Evolutionary conservation across 1,140 invertebrate genomes (phyloP), one percentile per base, ranked within the genome.

Genomic region (Dendroctonus valens): DNA sequence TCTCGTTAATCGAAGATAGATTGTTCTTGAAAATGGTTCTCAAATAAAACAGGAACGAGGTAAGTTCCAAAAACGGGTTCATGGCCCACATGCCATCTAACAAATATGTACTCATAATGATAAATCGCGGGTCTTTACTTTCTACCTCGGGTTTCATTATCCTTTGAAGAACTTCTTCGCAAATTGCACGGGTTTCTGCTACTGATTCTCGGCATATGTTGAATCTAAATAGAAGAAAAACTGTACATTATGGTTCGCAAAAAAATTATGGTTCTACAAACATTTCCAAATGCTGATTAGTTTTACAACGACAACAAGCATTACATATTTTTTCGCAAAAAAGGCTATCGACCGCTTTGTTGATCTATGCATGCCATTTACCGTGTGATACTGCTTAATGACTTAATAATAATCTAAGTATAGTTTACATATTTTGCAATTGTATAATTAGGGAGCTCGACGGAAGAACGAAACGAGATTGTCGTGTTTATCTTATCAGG

Each of bases 191-290:
- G 2, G 76, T 78, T 72, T 79, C 77, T 52, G 71, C 68, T 5
- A 77, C 62, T 7, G 74, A 74, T 51, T 73, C 73, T 44, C 74
- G 62, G 55, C 76, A 78, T 12, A 79, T 72, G 57, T 78, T 78
- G 59, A 74, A 78, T 41, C 76, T 77, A 40, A 48, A 77, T 74
- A 37, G 12, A 57, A 37, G 6, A 57, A 40, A 57, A 9, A 57
- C 7, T 1, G 26, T 60, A n/a, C 39, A 8, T 51, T 42, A 26
- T 67, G 4, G 26, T 59, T 62, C n/a, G 12, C 57, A 59, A 26
- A 65, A 61, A 15, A 3, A 2, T 26, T 26, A 26, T 26, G 26
- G 3, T 26, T 26, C 3, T 15, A 14, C 51, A 53, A 3, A 46
- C 4, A 46, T 46, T 9, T 9, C n/a, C 42, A 12, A 46, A 46